These are phyloP conservation scores for Clusia tigrina DNA, from an alignment of 2,888 invertebrate genomes.

Conservation along the genomic window DNA sequence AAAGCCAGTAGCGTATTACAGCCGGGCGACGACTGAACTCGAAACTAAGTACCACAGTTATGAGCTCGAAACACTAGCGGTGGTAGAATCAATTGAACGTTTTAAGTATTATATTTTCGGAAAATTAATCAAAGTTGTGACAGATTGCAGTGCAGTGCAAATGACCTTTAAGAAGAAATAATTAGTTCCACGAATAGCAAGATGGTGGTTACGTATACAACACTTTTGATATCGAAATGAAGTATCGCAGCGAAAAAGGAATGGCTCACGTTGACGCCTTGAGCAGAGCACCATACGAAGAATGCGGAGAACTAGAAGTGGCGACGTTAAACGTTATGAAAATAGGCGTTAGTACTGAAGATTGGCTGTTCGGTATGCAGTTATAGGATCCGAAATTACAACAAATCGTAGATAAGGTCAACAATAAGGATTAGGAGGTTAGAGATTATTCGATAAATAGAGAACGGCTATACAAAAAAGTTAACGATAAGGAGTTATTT, in stretches of 20 bases:
- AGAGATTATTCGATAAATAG: too few relatives aligned
- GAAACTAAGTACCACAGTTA: slow-evolving; percentile 48
- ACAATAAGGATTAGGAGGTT: too few relatives aligned
- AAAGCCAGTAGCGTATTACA: slow-evolving; percentile 24
- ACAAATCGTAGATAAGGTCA: too few relatives aligned
- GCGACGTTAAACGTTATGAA: slow-evolving; percentile 15
- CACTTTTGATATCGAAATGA: too few relatives aligned
- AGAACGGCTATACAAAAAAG: too few relatives aligned
- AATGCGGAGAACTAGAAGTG: slow-evolving; percentile 16
- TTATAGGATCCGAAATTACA: too few relatives aligned
- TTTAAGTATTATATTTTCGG: slow-evolving; percentile 35
- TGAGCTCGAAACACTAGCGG: slow-evolving; percentile 47
- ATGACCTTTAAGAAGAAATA: slow-evolving; percentile 24
- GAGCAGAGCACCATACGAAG: slow-evolving; percentile 21
- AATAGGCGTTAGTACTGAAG: too few relatives aligned
- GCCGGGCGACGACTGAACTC: slow-evolving; percentile 5
- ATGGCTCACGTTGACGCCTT: slow-evolving; percentile 31
- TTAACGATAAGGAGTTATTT: too few relatives aligned
- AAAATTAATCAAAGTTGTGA: slow-evolving; percentile 22
- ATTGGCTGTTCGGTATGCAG: background rate
- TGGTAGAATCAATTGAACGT: slow-evolving; percentile 29
- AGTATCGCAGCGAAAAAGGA: slow-evolving; percentile 27
- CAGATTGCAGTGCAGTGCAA: slow-evolving; percentile 25
- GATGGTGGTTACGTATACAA: slow-evolving; percentile 36
- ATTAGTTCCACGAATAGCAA: slow-evolving; percentile 30